Evolutionary conservation across 1,140 invertebrate species (phyloP).

Genomic region (Drosophila hydei): DNA sequence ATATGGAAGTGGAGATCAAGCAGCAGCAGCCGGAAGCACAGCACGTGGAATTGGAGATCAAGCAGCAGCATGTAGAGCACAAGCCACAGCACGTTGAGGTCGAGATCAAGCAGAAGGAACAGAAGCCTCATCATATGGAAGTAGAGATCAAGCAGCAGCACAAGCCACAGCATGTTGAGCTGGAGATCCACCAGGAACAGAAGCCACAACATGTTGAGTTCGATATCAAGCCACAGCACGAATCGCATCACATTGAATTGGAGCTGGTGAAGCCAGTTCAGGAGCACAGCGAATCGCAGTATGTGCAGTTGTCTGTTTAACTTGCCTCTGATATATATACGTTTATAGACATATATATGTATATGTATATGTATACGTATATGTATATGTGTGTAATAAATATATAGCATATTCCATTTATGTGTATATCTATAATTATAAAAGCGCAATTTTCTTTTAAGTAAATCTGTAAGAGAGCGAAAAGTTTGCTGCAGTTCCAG

Average conservation of each 20-base stretch:
- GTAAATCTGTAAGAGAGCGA: constrained; percentile 51
- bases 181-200: constrained; percentile 14
- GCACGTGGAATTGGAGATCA: constrained; percentile 7
- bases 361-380: not conserved
- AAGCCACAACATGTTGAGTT: constrained; percentile 29
- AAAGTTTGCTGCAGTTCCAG: constrained; percentile 18
- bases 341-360: not conserved
- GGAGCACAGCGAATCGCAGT: not conserved
- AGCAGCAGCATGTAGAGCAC: constrained; percentile 6
- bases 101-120: constrained; percentile 9
- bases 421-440: constrained; percentile 50
- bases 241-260: constrained; percentile 12
- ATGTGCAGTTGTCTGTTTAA: constrained; percentile 11
- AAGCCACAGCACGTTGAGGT: constrained; percentile 18
- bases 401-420: too few relatives aligned
- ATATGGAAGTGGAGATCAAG: constrained; percentile 9
- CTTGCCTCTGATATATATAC: not conserved
- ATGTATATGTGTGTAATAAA: not conserved
- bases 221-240: not conserved
- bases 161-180: constrained; percentile 15
- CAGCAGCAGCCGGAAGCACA: not conserved
- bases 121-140: too few relatives aligned
- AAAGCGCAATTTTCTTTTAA: constrained; percentile 36
- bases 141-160: too few relatives aligned
- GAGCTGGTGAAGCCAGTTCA: constrained; percentile 24